Evolutionary conservation across 2,797 vertebrate genomes (phyloP).

Genomic region (Somateria mollissima): DNA sequence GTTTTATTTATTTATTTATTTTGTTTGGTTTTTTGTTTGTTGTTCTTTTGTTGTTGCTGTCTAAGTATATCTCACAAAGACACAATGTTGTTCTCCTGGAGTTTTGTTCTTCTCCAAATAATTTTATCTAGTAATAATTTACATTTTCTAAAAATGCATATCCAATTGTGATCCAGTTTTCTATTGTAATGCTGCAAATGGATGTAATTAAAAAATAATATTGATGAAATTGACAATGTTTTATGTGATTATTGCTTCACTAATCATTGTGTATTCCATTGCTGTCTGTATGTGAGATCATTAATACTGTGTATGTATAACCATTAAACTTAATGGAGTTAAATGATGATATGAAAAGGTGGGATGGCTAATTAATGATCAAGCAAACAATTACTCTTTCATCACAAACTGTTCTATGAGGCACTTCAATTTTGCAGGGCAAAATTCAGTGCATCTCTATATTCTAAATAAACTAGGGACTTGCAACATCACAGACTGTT

Average conservation of each 20-base stretch:
- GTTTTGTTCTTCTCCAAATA: background rate
- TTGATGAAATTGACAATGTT: conserved; percentile 24
- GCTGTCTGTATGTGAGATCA: background rate
- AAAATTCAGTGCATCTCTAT: conserved; percentile 26
- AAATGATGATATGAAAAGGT: conserved; percentile 38
- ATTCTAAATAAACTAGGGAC: conserved; percentile 17
- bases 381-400: conserved; percentile 38
- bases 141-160: background rate
- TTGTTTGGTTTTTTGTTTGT: too few species aligned
- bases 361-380: conserved; percentile 35
- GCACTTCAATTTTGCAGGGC: background rate
- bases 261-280: conserved; percentile 30
- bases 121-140: background rate
- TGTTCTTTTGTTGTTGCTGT: background rate
- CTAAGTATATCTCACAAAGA: background rate
- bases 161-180: background rate
- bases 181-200: background rate
- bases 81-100: background rate
- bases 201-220: conserved; percentile 6
- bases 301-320: conserved; percentile 25
- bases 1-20: background rate
- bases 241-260: conserved; percentile 29
- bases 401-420: conserved; percentile 45
- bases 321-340: conserved; percentile 53
- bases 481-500: conserved; percentile 26